phyloP scores from a whole-genome alignment of 1,140 invertebrate genomes.

The Schlechtendalia chinensis region DNA sequence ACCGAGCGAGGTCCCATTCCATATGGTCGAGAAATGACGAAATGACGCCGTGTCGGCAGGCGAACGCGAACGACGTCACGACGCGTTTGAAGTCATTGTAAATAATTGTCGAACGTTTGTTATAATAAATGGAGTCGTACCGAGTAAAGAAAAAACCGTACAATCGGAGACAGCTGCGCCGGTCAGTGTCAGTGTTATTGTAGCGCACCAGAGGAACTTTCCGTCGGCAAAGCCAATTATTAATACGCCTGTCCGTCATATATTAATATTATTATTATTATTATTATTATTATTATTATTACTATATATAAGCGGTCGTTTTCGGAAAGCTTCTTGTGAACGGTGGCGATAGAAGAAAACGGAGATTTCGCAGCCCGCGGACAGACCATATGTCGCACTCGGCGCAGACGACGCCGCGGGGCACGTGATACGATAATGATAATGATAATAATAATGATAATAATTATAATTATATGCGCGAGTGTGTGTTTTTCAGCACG shows the following conservation, averaged over 20 bases:
- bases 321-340: no score
- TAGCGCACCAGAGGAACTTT: not conserved
- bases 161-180: no score
- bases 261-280: not conserved
- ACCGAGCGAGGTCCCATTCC: no score
- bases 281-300: not conserved
- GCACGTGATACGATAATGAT: constrained; percentile 16
- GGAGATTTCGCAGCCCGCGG: constrained; percentile 21
- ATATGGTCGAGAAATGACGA: no score
- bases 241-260: not conserved
- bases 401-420: not conserved
- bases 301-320: not conserved
- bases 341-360: no score
- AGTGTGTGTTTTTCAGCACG: no score
- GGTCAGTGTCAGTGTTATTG: no score
- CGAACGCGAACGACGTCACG: not conserved
- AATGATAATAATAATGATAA: not conserved
- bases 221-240: not conserved
- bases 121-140: not conserved
- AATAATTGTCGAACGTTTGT: not conserved
- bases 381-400: constrained; percentile 14
- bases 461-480: no score
- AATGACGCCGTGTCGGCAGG: no score
- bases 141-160: not conserved
- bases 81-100: not conserved